phyloP scores from a whole-genome alignment of 2,797 vertebrate species.

The Labroides dimidiatus region DNA sequence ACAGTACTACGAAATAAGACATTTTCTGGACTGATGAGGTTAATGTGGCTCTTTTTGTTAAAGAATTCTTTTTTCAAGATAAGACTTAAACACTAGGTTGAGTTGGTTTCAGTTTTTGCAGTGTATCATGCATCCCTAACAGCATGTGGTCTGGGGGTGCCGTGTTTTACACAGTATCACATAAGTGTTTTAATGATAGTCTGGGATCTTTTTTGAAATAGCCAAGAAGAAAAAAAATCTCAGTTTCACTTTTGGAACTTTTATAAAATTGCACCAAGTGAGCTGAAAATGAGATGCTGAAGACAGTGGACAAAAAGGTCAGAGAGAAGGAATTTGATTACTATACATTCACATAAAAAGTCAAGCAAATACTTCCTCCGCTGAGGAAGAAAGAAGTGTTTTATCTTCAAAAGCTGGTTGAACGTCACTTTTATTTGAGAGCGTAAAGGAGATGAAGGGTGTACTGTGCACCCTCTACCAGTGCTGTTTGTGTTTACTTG shows the following conservation, averaged over 20 bases:
- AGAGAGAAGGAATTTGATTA: conserved; percentile 25
- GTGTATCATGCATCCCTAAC: too few species aligned
- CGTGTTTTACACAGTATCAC: conserved; percentile 21
- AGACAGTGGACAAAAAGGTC: conserved; percentile 52
- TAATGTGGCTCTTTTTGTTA: too few species aligned
- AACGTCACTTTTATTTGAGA: conserved; percentile 44
- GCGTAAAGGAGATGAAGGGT: conserved; percentile 22
- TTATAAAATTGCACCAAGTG: conserved; percentile 21
- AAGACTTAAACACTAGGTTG: too few species aligned
- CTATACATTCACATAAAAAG: conserved; percentile 47
- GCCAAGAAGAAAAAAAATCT: neutral
- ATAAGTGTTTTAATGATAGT: conserved; percentile 15
- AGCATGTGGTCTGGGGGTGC: too few species aligned
- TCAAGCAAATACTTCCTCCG: conserved; percentile 31
- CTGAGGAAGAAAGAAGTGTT: conserved; percentile 34
- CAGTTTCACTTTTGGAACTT: conserved; percentile 6
- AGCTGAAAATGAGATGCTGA: conserved; percentile 40
- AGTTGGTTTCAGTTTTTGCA: too few species aligned
- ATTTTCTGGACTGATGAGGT: too few species aligned
- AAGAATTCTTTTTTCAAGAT: too few species aligned
- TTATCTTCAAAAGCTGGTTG: conserved; percentile 42
- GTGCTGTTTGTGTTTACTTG: conserved; percentile 32
- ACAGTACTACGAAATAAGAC: too few species aligned
- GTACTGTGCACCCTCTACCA: conserved; percentile 40
- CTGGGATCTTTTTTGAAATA: conserved; percentile 5